Evolutionary conservation across 2,888 invertebrate species (phyloP).

Genomic region (Vanessa cardui): DNA sequence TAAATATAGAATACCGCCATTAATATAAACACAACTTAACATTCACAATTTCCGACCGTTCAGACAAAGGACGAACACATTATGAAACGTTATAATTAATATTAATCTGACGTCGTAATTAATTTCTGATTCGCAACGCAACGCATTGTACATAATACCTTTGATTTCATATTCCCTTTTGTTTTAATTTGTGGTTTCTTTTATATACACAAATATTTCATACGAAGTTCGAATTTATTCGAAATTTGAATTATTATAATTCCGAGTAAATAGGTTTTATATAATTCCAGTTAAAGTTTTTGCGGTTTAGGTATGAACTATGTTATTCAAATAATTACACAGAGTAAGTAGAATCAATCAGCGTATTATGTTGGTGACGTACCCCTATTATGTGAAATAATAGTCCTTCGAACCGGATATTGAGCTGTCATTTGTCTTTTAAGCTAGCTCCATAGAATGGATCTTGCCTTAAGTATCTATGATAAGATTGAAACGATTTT

Average conservation of each 20-base stretch:
- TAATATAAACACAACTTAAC: constrained; percentile 5
- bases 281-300: no score
- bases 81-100: constrained; percentile 28
- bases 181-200: constrained; percentile 7
- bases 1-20: constrained; percentile 10
- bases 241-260: neutral
- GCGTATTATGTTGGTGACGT: no score
- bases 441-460: no score
- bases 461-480: no score
- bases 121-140: constrained; percentile 21
- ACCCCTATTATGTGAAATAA: no score
- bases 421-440: no score
- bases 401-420: no score
- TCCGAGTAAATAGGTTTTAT: neutral
- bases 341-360: no score
- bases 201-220: neutral
- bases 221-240: neutral
- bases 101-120: constrained; percentile 35
- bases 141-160: constrained; percentile 29
- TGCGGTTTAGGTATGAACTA: no score
- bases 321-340: no score
- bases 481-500: no score
- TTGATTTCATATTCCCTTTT: constrained; percentile 14
- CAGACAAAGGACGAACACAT: constrained; percentile 31
- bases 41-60: constrained; percentile 21